Evolutionary conservation across 2,888 invertebrate species (phyloP).

Genomic region (Apamea epomidion): DNA sequence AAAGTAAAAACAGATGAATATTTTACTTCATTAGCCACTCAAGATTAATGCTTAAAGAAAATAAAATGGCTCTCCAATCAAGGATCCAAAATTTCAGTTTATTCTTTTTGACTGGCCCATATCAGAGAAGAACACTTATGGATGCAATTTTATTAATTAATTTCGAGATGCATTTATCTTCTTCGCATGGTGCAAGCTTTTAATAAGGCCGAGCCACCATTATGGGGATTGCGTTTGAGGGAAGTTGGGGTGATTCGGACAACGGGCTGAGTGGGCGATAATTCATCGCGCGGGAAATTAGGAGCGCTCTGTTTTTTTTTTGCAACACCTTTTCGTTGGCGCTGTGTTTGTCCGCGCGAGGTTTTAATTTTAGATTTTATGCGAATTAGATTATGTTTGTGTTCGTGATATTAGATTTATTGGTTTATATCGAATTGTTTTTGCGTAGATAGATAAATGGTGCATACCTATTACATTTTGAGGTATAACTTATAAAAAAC

Average conservation of each 20-base stretch:
- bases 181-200: slow-evolving; percentile 83
- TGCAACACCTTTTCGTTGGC: slow-evolving; percentile 53
- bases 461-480: no score
- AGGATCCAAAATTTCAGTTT: slow-evolving; percentile 69
- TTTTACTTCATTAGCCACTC: slow-evolving; percentile 67
- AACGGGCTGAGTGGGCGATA: slow-evolving; percentile 69
- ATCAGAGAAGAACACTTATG: slow-evolving; percentile 74
- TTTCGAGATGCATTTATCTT: slow-evolving; percentile 87
- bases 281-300: slow-evolving; percentile 70
- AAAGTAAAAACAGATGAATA: slow-evolving; percentile 66
- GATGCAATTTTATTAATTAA: slow-evolving; percentile 88
- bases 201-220: slow-evolving; percentile 83
- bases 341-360: slow-evolving; percentile 34
- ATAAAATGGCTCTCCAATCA: slow-evolving; percentile 73
- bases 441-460: background rate
- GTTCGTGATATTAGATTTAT: slow-evolving; percentile 21
- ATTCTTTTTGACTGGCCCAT: slow-evolving; percentile 70
- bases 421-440: background rate
- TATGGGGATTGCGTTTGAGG: slow-evolving; percentile 80
- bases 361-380: slow-evolving; percentile 45
- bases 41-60: slow-evolving; percentile 65
- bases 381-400: slow-evolving; percentile 21
- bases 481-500: background rate
- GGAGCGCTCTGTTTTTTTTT: slow-evolving; percentile 57
- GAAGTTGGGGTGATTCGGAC: slow-evolving; percentile 74